A percentile compares a stretch with the other conserved stretches of the same genome.
These are phyloP conservation scores for Sesamia inferens DNA, from an alignment of 2,888 invertebrate genomes.

Conservation along the genomic window DNA sequence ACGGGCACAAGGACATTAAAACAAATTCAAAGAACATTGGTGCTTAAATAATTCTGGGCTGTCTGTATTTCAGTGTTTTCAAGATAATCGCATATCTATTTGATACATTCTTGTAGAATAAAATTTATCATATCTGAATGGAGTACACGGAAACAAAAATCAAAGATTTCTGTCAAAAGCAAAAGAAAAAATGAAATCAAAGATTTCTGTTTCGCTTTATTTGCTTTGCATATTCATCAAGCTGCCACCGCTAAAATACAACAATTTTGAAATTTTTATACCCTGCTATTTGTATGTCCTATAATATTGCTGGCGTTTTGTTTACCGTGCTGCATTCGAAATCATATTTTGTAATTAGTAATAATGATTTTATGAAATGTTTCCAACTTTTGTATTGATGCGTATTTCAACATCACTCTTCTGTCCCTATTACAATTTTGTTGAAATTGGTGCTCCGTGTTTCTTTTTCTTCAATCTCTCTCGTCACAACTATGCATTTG, in stretches of 20 bases:
- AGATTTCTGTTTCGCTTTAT: constrained; percentile 14
- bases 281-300: background rate
- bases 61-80: constrained; percentile 19
- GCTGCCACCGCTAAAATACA: background rate
- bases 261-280: too few relatives aligned
- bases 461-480: background rate
- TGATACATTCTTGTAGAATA: constrained; percentile 11
- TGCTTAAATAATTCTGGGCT: constrained; percentile 1
- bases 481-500: constrained; percentile 6
- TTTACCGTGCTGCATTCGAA: background rate
- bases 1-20: constrained; percentile 8
- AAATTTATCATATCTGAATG: constrained; percentile 13
- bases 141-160: constrained; percentile 6
- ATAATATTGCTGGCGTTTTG: background rate
- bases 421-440: background rate
- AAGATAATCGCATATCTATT: constrained; percentile 9
- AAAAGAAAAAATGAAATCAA: too few relatives aligned
- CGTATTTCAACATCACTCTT: background rate
- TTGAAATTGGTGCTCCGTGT: background rate
- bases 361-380: background rate
- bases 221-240: constrained; percentile 10
- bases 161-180: too few relatives aligned
- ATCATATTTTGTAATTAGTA: background rate
- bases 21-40: constrained; percentile 7
- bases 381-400: background rate